Evolutionary conservation across 2,113 vertebrate species (phyloP), one percentile per base, ranked within the genome.

Genomic region (Peromyscus polionotus): DNA sequence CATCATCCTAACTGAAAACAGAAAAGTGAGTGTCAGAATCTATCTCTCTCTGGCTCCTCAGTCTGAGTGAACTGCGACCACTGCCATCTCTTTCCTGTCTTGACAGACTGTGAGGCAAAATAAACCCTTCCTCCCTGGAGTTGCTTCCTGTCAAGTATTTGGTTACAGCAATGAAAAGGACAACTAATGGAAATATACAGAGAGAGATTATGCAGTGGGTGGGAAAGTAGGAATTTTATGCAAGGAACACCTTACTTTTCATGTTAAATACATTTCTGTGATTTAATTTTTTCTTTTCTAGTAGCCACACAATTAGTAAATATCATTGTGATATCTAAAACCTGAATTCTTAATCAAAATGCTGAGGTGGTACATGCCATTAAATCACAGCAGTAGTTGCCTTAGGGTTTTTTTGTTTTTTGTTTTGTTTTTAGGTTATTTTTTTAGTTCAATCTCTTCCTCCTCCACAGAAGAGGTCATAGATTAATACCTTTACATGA

Each of bases 221-320:
- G 20, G 1, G 13, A n/a, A 16, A 93, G 67, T 28, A 24, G 28
- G 75, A 59, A 83, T 70, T 31, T 95, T 84, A 65, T 20, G 1
- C 31, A 63, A 24, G 22, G 24, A 95, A 68, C 11, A 79, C 67
- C 92, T 95, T 85, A 67, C 1, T 91, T 96, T 92, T 84, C 12
- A 73, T 33, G 36, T 84, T 87, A 92, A 83, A 63, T 84, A 90
- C 67, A 77, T 95, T 88, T 93, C 28, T 33, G 3, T 68, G 76
- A 57, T 65, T 81, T 70, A 80, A 4, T 68, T 48, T 31, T 90
- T 79, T 84, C 24, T 84, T 90, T 86, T 70, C 63, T 6, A 26
- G 1, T 79, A 26, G 33, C 51, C 16, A 79, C 17, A 48, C 16
- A 95, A 10, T 24, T 86, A 54, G 42, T 90, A 85, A 88, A 24